Percentiles rank a stretch among this genome's conserved stretches.
Evolutionary conservation across 1,140 invertebrate species (phyloP).

Genomic region (Apolygus lucorum): DNA sequence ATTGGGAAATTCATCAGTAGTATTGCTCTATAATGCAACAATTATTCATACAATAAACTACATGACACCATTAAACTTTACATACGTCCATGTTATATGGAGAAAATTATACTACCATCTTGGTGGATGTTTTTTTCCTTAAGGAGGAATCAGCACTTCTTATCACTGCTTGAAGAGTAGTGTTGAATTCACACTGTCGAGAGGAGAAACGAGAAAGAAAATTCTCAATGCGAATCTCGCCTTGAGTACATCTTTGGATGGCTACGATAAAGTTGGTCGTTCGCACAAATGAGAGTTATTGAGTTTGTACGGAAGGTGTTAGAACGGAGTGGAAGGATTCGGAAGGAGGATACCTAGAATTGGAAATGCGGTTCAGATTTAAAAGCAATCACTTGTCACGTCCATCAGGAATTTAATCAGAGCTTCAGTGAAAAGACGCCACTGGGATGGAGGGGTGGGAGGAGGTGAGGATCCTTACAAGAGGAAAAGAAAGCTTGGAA

Average conservation of each 20-base stretch:
- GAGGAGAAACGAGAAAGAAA: background rate
- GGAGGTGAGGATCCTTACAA: too few relatives aligned
- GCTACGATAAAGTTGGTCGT: background rate
- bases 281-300: background rate
- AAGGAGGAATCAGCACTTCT: background rate
- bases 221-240: background rate
- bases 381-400: slow-evolving; percentile 15
- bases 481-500: too few relatives aligned
- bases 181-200: background rate
- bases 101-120: too few relatives aligned
- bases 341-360: background rate
- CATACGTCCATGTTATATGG: too few relatives aligned
- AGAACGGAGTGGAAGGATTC: background rate
- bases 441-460: too few relatives aligned
- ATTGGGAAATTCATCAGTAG: too few relatives aligned
- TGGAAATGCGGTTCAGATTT: slow-evolving; percentile 15
- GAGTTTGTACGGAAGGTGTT: background rate
- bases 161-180: background rate
- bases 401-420: slow-evolving; percentile 15
- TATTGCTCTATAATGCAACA: too few relatives aligned
- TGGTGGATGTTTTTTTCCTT: too few relatives aligned
- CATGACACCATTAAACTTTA: too few relatives aligned
- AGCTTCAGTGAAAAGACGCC: too few relatives aligned
- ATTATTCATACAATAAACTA: too few relatives aligned
- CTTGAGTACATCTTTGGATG: background rate